A percentile compares a stretch with the other conserved stretches of the same genome.
phyloP scores from a whole-genome alignment of 2,113 vertebrate genomes.

The Brevimyrus niger region DNA sequence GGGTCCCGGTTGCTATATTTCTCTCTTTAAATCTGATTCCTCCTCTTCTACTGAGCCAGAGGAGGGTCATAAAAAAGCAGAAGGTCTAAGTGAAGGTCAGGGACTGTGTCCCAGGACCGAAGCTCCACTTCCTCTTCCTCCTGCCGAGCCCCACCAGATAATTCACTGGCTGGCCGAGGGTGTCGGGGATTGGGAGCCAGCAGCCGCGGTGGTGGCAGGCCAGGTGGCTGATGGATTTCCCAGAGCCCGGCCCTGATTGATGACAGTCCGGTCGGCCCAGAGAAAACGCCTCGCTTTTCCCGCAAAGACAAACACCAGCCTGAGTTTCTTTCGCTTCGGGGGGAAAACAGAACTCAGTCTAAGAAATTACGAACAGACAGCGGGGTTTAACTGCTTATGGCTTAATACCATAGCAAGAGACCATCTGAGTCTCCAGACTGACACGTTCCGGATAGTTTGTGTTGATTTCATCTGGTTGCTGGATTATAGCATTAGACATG shows the following conservation, averaged over 20 bases:
- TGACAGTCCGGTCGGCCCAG: conserved; percentile 51
- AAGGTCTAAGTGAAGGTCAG: conserved; percentile 47
- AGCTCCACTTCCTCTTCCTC: conserved; percentile 23
- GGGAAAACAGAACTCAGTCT: not conserved
- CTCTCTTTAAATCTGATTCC: conserved; percentile 44
- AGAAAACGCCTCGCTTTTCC: conserved; percentile 33
- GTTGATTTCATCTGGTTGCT: not conserved
- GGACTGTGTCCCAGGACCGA: conserved; percentile 13
- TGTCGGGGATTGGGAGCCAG: conserved; percentile 32
- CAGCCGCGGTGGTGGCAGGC: conserved; percentile 31
- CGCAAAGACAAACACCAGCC: not conserved
- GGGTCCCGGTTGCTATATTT: conserved; percentile 34
- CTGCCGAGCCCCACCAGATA: conserved; percentile 50
- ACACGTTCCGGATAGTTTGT: not conserved
- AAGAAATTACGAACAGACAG: not conserved
- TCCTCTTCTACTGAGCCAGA: conserved; percentile 28
- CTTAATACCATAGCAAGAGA: not conserved
- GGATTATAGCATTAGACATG: not conserved
- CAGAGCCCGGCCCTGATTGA: conserved; percentile 58
- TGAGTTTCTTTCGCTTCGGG: not conserved
- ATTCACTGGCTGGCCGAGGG: conserved; percentile 52
- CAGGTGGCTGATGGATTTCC: conserved; percentile 65
- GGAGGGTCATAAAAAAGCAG: conserved; percentile 44
- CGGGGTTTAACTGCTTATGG: not conserved
- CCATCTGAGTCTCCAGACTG: not conserved